phyloP scores from a whole-genome alignment of 2,888 invertebrate genomes.

The Apamea epomidion region DNA sequence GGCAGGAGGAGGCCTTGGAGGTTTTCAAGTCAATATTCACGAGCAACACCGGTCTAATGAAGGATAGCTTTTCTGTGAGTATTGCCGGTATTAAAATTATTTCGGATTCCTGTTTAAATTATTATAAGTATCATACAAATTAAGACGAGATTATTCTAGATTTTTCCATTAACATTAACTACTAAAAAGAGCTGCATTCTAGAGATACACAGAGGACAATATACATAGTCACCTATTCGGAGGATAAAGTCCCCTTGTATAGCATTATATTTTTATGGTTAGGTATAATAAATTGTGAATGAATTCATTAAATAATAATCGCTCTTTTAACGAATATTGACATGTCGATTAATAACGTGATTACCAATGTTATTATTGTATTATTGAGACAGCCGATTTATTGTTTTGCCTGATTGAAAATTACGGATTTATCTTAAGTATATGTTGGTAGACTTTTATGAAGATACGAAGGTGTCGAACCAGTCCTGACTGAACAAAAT shows the following conservation, averaged over 20 bases:
- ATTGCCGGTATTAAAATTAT: no score
- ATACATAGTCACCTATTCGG: background rate
- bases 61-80: constrained; percentile 75
- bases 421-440: background rate
- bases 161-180: background rate
- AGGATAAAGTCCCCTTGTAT: background rate
- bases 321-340: background rate
- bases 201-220: background rate
- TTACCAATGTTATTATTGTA: background rate
- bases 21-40: constrained; percentile 75
- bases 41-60: constrained; percentile 73
- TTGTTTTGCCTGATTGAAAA: background rate
- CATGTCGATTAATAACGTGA: background rate
- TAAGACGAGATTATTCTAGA: background rate
- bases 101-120: no score
- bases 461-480: no score
- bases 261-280: background rate
- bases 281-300: background rate
- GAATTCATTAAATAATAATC: background rate
- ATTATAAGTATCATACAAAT: no score
- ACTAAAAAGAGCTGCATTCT: constrained; percentile 6
- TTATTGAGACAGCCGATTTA: background rate
- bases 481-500: background rate
- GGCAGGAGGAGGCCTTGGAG: constrained; percentile 89
- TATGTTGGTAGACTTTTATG: background rate